These are phyloP conservation scores for Zosterops lateralis DNA, from an alignment of 2,113 vertebrate genomes.

Conservation along the genomic window DNA sequence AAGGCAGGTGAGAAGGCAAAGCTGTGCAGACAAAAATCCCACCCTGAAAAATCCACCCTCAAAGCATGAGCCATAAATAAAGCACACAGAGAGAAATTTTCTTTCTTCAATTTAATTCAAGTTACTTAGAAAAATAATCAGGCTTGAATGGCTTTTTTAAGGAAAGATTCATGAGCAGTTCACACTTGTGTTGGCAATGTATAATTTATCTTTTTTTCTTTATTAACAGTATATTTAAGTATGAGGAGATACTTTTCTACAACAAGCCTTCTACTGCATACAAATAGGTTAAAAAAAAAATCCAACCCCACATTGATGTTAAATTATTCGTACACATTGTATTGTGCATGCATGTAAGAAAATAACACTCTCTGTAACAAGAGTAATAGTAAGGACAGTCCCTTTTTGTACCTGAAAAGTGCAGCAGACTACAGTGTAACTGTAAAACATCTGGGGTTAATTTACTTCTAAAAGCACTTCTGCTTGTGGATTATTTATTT, in stretches of 20 bases:
- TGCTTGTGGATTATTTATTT: not conserved
- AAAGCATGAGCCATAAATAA: constrained; percentile 43
- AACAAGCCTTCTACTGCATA: constrained; percentile 73
- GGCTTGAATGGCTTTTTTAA: constrained; percentile 79
- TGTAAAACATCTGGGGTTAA: constrained; percentile 16
- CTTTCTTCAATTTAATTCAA: constrained; percentile 82
- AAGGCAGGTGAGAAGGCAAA: not conserved
- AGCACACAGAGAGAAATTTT: constrained; percentile 61
- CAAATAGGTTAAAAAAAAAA: constrained; percentile 71
- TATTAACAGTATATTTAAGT: constrained; percentile 69
- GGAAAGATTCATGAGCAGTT: constrained; percentile 74
- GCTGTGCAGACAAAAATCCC: not conserved
- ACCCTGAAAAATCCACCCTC: not conserved
- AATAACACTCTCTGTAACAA: constrained; percentile 74
- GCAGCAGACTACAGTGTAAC: constrained; percentile 45
- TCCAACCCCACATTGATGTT: constrained; percentile 65
- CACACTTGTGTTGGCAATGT: constrained; percentile 71
- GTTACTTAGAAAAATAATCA: constrained; percentile 86
- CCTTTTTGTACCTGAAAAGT: constrained; percentile 72
- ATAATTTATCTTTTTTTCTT: constrained; percentile 70
- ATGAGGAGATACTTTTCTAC: constrained; percentile 69
- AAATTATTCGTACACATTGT: constrained; percentile 64
- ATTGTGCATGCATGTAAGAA: constrained; percentile 73
- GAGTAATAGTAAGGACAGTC: constrained; percentile 67
- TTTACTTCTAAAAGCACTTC: constrained; percentile 44